Evolutionary conservation across 2,797 vertebrate genomes (phyloP).

Genomic region (Acanthis flammea): DNA sequence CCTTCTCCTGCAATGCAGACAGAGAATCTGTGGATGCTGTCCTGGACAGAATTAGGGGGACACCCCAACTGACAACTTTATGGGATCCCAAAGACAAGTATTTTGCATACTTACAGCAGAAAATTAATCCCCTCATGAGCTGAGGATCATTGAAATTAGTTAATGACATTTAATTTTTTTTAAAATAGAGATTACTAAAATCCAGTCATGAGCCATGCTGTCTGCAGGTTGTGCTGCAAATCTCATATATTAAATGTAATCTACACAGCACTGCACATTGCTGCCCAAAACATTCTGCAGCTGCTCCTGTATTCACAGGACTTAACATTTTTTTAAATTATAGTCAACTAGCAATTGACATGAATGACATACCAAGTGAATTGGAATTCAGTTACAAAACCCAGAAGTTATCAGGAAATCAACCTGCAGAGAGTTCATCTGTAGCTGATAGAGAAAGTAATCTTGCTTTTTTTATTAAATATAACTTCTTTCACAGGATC

Average conservation of each 20-base stretch:
- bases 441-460: not conserved
- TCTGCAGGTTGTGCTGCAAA: not conserved
- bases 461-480: not conserved
- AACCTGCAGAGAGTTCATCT: not conserved
- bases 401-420: not conserved
- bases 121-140: not conserved
- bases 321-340: not conserved
- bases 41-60: not conserved
- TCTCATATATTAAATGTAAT: not conserved
- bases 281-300: not conserved
- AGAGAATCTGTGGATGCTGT: not conserved
- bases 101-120: not conserved
- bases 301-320: not conserved
- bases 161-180: not conserved
- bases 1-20: not conserved
- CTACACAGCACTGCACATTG: not conserved
- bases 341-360: not conserved
- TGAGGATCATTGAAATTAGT: not conserved
- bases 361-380: not conserved
- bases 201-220: not conserved
- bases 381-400: not conserved
- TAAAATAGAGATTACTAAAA: not conserved
- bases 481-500: conserved; percentile 78
- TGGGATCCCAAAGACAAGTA: not conserved
- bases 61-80: not conserved